These are phyloP conservation scores for Semotilus atromaculatus DNA, from an alignment of 2,797 vertebrate genomes.

Conservation along the genomic window DNA sequence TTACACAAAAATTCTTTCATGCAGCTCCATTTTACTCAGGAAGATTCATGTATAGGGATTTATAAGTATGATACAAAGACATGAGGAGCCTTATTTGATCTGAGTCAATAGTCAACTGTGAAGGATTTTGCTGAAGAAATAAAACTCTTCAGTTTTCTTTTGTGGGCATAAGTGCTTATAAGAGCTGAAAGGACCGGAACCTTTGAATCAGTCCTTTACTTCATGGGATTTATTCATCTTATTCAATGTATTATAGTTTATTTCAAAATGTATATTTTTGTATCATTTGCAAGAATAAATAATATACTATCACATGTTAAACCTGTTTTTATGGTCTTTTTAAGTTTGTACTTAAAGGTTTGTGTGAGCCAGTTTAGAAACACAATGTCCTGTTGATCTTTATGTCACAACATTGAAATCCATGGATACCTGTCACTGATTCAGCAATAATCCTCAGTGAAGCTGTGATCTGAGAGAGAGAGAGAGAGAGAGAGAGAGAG, in stretches of 20 bases:
- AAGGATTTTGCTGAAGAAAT: conserved; percentile 17
- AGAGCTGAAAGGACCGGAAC: not conserved
- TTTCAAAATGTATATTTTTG: not conserved
- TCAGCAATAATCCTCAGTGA: not conserved
- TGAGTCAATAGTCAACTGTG: conserved; percentile 21
- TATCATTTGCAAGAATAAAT: not conserved
- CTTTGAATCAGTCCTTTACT: not conserved
- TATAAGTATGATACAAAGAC: conserved; percentile 1
- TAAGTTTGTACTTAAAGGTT: not conserved
- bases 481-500: too few relatives aligned
- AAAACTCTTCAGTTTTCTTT: conserved; percentile 3
- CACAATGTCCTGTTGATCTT: not conserved
- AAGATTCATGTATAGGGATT: not conserved
- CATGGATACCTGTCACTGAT: not conserved
- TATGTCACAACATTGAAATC: not conserved
- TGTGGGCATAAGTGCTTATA: conserved; percentile 3
- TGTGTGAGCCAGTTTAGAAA: conserved; percentile 1
- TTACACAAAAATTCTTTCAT: conserved; percentile 14
- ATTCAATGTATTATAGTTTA: not conserved
- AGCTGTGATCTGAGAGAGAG: not conserved
- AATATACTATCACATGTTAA: not conserved
- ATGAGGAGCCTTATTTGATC: conserved; percentile 20
- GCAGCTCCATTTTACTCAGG: not conserved
- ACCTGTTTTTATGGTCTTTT: too few relatives aligned
- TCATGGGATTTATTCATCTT: not conserved